Conservation (phyloP, 2,797 vertebrate species). For the Paedocypris micromegethes region DNA sequence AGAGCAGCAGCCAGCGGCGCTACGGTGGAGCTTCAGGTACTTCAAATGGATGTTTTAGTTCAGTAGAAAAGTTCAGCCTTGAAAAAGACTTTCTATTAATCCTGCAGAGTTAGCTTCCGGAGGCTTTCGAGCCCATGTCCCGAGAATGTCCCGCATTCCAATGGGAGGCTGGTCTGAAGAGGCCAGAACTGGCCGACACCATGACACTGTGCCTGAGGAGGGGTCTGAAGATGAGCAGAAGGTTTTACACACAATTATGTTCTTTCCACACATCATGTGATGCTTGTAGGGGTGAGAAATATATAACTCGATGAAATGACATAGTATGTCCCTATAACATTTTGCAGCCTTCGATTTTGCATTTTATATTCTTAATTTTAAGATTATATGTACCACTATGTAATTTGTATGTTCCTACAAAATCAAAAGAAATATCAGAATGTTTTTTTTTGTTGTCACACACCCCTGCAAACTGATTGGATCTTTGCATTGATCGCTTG, state of each 20-base stretch:
- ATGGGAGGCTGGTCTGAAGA: constrained; percentile 96
- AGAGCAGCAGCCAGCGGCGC: constrained; percentile 70
- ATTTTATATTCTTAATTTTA: no score
- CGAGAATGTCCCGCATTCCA: constrained; percentile 80
- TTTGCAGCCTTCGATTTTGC: no score
- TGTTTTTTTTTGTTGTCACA: not conserved
- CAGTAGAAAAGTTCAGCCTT: not conserved
- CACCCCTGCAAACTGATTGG: not conserved
- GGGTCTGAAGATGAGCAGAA: constrained; percentile 82
- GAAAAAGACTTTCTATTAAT: not conserved
- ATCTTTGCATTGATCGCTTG: not conserved
- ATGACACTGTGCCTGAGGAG: constrained; percentile 87
- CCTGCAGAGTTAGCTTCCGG: constrained; percentile 53
- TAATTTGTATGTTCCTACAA: constrained; percentile 73
- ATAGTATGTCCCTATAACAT: no score
- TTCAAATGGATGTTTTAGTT: not conserved
- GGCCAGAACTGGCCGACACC: constrained; percentile 71
- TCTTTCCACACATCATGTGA: no score
- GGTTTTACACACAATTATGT: no score
- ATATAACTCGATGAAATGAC: no score
- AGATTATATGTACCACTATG: no score
- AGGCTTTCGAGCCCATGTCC: constrained; percentile 58
- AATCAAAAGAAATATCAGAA: constrained; percentile 78
- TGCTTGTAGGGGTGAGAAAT: no score
- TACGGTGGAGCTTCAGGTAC: constrained; percentile 78